These are phyloP conservation scores for Hesperophylax magnus DNA, from an alignment of 1,140 invertebrate species.

Conservation along the genomic window DNA sequence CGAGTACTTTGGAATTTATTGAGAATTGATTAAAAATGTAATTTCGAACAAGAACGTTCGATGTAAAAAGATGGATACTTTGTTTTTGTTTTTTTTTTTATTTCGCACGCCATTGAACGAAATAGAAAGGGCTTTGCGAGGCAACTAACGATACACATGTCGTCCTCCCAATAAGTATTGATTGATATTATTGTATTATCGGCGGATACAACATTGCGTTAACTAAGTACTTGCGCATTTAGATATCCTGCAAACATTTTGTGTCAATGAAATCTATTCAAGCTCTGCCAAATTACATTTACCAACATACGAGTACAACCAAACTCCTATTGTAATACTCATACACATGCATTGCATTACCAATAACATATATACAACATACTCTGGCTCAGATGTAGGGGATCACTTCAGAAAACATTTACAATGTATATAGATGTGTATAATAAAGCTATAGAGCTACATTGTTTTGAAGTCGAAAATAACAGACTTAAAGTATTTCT, in stretches of 20 bases:
- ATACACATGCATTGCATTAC: too few relatives aligned
- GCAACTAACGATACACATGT: slow-evolving; percentile 24
- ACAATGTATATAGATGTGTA: too few relatives aligned
- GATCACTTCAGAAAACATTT: too few relatives aligned
- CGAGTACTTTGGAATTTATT: too few relatives aligned
- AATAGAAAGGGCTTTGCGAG: background rate
- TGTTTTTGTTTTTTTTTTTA: background rate
- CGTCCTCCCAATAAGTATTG: slow-evolving; percentile 48
- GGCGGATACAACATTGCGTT: slow-evolving; percentile 43
- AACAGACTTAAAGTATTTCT: too few relatives aligned
- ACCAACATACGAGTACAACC: background rate
- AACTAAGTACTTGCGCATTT: slow-evolving; percentile 26
- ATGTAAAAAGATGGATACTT: too few relatives aligned
- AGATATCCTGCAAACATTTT: slow-evolving; percentile 41
- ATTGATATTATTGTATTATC: slow-evolving; percentile 57
- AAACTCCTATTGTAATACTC: too few relatives aligned
- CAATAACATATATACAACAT: too few relatives aligned
- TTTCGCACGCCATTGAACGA: slow-evolving; percentile 1
- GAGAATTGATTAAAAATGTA: too few relatives aligned
- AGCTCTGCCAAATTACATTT: background rate
- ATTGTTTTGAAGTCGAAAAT: too few relatives aligned
- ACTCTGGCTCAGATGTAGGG: too few relatives aligned
- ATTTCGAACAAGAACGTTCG: background rate
- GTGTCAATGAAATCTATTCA: slow-evolving; percentile 15
- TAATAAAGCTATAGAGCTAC: too few relatives aligned